Conservation (phyloP, 2,113 vertebrate genomes). For the Xenotilapia flavipinnis region DNA sequence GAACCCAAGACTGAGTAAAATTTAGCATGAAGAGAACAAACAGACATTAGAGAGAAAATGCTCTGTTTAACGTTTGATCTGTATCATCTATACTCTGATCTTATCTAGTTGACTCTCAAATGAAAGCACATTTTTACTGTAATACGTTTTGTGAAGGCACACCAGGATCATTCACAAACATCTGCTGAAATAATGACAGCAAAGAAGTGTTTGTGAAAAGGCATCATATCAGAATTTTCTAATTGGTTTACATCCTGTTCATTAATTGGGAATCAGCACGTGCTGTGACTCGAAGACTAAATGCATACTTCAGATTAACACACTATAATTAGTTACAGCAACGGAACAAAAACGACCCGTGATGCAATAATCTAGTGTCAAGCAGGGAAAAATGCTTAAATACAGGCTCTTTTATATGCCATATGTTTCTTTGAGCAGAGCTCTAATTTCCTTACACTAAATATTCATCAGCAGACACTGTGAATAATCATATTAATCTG, state of each 20-base stretch:
- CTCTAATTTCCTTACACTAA: not conserved
- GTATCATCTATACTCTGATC: not conserved
- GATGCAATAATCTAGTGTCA: not conserved
- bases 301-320: not conserved
- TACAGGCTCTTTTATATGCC: not conserved
- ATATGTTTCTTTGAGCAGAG: not conserved
- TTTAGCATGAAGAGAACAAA: not conserved
- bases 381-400: not conserved
- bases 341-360: not conserved
- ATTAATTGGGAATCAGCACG: not conserved
- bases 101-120: not conserved
- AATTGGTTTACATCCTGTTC: not conserved
- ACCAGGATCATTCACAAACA: not conserved
- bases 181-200: not conserved
- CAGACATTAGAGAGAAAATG: not conserved
- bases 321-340: not conserved
- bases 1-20: not conserved
- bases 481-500: not conserved
- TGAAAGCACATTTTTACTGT: not conserved
- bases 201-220: not conserved
- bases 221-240: not conserved
- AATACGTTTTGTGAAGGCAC: not conserved
- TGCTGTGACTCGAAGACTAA: not conserved
- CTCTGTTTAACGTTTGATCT: not conserved
- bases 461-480: not conserved